phyloP scores from a whole-genome alignment of 2,888 invertebrate genomes.

The Synergus japonicus region DNA sequence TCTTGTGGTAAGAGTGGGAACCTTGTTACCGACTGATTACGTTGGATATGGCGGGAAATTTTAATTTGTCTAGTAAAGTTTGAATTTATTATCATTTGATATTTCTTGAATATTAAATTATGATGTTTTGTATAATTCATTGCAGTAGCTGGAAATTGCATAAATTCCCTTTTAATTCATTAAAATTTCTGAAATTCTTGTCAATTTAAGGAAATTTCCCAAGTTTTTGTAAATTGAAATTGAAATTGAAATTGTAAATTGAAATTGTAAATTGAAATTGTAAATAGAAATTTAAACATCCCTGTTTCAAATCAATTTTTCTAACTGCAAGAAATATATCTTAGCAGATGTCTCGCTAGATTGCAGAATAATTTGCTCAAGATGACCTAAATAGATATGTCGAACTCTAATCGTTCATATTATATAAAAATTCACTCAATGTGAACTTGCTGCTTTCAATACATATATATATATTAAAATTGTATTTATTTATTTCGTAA shows the following conservation, averaged over 20 bases:
- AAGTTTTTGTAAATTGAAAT: too few relatives aligned
- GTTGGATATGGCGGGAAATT: background rate
- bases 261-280: too few relatives aligned
- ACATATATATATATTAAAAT: background rate
- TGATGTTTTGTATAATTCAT: too few relatives aligned
- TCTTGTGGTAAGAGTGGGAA: background rate
- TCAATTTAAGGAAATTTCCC: too few relatives aligned
- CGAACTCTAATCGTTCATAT: background rate
- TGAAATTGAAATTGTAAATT: too few relatives aligned
- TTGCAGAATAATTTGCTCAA: background rate
- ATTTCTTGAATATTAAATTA: conserved; percentile 15
- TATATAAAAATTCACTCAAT: background rate
- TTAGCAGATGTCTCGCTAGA: background rate
- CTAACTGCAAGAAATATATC: too few relatives aligned
- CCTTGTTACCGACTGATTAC: background rate
- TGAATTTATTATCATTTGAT: background rate
- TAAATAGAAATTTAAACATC: too few relatives aligned
- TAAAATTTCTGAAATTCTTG: too few relatives aligned
- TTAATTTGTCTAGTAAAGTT: background rate
- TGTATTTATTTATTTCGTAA: background rate
- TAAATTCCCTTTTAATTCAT: too few relatives aligned
- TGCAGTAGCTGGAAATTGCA: too few relatives aligned
- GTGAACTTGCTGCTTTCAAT: background rate
- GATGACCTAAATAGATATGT: background rate
- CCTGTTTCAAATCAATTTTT: background rate